A percentile compares a stretch with the other conserved stretches of the same genome.
Conservation (phyloP, 2,888 invertebrate species). For the Pocota personata region DNA sequence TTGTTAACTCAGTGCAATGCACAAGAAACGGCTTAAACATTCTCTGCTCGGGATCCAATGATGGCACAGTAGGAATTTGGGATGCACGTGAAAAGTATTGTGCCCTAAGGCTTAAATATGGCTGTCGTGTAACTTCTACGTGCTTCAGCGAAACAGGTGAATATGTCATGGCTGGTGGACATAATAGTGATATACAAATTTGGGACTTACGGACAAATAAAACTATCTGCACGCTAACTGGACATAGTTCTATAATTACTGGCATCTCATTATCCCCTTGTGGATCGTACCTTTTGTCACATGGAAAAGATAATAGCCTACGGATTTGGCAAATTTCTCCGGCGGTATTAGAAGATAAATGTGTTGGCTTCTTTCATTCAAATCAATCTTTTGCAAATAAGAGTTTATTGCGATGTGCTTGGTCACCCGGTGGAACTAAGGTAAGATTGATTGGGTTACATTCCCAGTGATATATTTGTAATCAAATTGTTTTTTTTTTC, state of each 20-base stretch:
- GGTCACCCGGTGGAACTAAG: constrained; percentile 96
- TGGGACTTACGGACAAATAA: constrained; percentile 96
- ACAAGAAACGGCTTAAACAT: constrained; percentile 86
- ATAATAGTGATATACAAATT: constrained; percentile 98
- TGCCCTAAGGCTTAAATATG: constrained; percentile 87
- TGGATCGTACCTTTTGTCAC: constrained; percentile 96
- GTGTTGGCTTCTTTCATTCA: constrained; percentile 93
- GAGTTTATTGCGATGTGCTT: constrained; percentile 91
- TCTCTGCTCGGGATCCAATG: constrained; percentile 97
- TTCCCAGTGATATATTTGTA: no score
- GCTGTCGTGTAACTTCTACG: constrained; percentile 92
- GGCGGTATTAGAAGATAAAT: constrained; percentile 93
- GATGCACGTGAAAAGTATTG: constrained; percentile 94
- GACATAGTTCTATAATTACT: constrained; percentile 97
- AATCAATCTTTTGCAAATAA: no score
- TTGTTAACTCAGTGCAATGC: constrained; percentile 88
- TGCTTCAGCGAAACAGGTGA: constrained; percentile 98
- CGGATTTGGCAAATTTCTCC: constrained; percentile 98
- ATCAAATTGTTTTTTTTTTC: not conserved
- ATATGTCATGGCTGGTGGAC: constrained; percentile 96
- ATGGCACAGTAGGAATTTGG: constrained; percentile 95
- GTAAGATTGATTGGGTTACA: constrained; percentile 84
- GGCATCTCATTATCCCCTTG: constrained; percentile 86
- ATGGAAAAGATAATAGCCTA: constrained; percentile 97
- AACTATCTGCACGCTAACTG: constrained; percentile 91